These are phyloP conservation scores for Sarcophaga carnaria DNA, from an alignment of 2,888 invertebrate genomes.

Conservation along the genomic window DNA sequence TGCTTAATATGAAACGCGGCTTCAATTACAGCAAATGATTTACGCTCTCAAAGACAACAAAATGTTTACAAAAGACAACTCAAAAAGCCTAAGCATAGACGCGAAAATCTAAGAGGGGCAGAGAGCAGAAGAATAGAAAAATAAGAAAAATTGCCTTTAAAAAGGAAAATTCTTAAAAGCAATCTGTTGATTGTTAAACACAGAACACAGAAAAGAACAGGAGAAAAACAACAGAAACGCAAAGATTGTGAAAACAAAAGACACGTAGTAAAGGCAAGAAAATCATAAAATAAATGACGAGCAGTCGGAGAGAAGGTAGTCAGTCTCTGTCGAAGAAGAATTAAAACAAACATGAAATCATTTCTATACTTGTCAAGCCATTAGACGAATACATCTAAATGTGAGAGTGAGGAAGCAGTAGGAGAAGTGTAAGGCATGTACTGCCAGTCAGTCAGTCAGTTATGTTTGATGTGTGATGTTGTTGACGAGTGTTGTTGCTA, in stretches of 20 bases:
- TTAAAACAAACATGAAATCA: constrained; percentile 44
- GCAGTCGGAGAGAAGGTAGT: background rate
- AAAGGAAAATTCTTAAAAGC: constrained; percentile 60
- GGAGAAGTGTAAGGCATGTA: background rate
- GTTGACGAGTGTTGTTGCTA: constrained; percentile 23
- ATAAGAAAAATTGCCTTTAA: constrained; percentile 39
- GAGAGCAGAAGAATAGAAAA: background rate
- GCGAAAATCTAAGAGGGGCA: too few relatives aligned
- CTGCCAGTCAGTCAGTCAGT: background rate
- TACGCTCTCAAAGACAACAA: background rate
- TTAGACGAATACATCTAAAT: constrained; percentile 10
- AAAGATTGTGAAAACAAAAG: background rate
- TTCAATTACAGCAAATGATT: background rate
- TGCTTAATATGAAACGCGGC: background rate
- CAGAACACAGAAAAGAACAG: constrained; percentile 45
- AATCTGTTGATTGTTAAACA: constrained; percentile 67
- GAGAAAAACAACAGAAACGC: constrained; percentile 16
- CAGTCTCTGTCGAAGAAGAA: background rate
- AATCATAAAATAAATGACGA: background rate
- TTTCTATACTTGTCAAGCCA: constrained; percentile 56
- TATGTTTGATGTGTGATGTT: constrained; percentile 40
- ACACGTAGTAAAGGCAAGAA: background rate
- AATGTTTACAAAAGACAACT: background rate
- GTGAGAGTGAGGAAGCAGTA: background rate
- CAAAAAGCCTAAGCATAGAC: background rate